Evolutionary conservation across 2,113 vertebrate genomes (phyloP), one percentile per base, ranked within the genome.

Genomic region (Dicerorhinus sumatrensis): DNA sequence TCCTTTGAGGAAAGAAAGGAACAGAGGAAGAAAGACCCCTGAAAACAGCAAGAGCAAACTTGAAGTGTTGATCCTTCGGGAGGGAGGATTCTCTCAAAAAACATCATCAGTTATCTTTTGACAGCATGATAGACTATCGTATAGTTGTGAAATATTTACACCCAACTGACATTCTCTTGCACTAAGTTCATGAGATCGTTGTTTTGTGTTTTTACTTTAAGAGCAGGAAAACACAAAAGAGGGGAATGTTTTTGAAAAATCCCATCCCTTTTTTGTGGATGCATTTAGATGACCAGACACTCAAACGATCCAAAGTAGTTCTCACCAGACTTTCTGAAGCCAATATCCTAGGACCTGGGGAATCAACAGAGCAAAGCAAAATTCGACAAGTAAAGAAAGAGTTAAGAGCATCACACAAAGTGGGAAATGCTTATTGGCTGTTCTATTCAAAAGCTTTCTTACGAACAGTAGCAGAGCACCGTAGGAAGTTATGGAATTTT

Each of bases 151-250:
- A 51, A 89, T 65, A 67, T 80, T 96, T 89, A 69, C 8, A 67
- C 9, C 23, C 27, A 73, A 23, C 60, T 72, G 86, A 82, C 33
- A 73, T 83, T 62, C 33, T 95, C 39, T 48, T 82, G 42, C n/a
- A 69, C 46, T 63, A 67, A 84, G 14, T 58, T 96, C 23, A 54
- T 46, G 18, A 42, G 46, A 79, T 18, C 23, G 3, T 89, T 62
- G 23, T 65, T 92, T 81, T 58, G n/a, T 63, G 10, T 27, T 89
- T 92, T 92, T 89, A 56, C 27, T 60, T 95, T 75, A 94, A 88
- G 72, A 88, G 25, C 2, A 79, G 25, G 25, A 79, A 76, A 82
- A 62, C 6, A 36, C 54, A 27, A 63, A 92, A 48, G 1, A 58
- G 56, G 11, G 2, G 29, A 94, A 18, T 87, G 39, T 75, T 96